These are phyloP conservation scores for Ctenopoma kingsleyae DNA, from an alignment of 2,797 vertebrate species.

Conservation along the genomic window DNA sequence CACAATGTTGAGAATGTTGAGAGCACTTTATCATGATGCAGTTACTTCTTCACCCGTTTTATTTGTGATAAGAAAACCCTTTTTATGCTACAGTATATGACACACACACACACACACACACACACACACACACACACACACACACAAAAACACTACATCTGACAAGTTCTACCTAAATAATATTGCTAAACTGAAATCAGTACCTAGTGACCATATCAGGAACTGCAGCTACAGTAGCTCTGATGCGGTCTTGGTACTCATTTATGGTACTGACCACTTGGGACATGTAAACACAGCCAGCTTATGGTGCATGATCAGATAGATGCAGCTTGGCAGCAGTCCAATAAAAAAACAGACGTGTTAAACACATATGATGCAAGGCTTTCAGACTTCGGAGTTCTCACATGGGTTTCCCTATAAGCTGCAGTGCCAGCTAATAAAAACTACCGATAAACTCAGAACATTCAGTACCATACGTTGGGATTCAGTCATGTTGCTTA, in stretches of 20 bases:
- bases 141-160: too few relatives aligned
- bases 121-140: too few relatives aligned
- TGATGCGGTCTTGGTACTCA: slow-evolving; percentile 7
- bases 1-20: neutral
- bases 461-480: slow-evolving; percentile 61
- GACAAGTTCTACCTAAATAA: neutral
- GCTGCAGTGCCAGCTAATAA: slow-evolving; percentile 58
- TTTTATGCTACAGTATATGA: too few relatives aligned
- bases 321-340: slow-evolving; percentile 50
- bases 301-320: slow-evolving; percentile 37
- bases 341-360: slow-evolving; percentile 39
- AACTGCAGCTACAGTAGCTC: slow-evolving; percentile 1
- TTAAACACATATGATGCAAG: slow-evolving; percentile 28
- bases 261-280: slow-evolving; percentile 17
- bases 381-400: slow-evolving; percentile 33
- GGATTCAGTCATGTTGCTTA: slow-evolving; percentile 53
- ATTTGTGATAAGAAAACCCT: neutral
- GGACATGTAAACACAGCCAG: slow-evolving; percentile 23
- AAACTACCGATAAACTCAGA: slow-evolving; percentile 60
- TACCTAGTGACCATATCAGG: neutral
- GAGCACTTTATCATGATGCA: neutral
- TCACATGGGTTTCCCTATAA: slow-evolving; percentile 56
- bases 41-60: neutral
- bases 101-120: too few relatives aligned
- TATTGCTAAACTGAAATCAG: neutral